Evolutionary conservation across 2,797 vertebrate genomes (phyloP), one percentile per base, ranked within the genome.

Genomic region (Dendrocincla tyrannina): DNA sequence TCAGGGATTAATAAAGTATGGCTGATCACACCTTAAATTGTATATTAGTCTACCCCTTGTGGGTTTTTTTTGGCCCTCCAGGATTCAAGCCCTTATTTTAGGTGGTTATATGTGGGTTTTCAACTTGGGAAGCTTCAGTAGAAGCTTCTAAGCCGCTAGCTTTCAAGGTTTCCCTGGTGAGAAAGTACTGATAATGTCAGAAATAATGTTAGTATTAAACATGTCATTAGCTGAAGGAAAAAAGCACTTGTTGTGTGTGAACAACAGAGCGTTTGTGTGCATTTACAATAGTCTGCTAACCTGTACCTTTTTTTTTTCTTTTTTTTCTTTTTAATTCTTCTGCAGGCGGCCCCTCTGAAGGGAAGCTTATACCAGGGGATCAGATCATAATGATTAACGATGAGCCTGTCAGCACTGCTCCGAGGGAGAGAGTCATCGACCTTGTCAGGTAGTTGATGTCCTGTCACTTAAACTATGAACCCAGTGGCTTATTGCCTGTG

Each of bases 381-480:
- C 99, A 99, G 97, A 99, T 99, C 98, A 98, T 99, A 97, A 99
- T 99, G 99, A 99, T 99, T 97, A 99, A 99, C 90, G 99, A 99
- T 96, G 99, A 99, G 96, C 98, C 98, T 27, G 99, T 99, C 97
- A 98, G 98, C 83, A 98, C 98, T 50, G 99, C 99, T 77, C 98
- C 99, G 79, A 98, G 99, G 97, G 99, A 99, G 96, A 98, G 99
- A 97, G 99, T 99, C 97, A 99, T 99, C 69, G 99, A 99, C 98
- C 98, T 99, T 94, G 99, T 99, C 98, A 99, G 99, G 99, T 99
- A 98, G 58, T 93, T 94, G 89, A 96, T 95, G 95, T 88, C 87
- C 94, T 91, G 79, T 85, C 82, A 81, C 58, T 85, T 93, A 89
- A 93, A 88, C 83, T 62, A 46, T 44, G 15, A 85, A 82, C 72